Conservation (phyloP, 1,140 invertebrate genomes). For the Harlomillsia oculata region DNA sequence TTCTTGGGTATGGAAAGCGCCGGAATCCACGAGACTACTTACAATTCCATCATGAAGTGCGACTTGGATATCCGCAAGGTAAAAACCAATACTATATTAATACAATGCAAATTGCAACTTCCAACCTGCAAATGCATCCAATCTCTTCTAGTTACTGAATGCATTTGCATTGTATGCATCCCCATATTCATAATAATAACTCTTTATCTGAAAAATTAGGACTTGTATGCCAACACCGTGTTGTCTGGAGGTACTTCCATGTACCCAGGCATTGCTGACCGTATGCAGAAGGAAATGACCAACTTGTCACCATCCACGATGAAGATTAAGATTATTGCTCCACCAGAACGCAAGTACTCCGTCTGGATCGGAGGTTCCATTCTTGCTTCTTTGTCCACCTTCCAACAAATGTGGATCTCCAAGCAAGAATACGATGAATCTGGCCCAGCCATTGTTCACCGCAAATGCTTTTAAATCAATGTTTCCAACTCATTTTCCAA, state of each 20-base stretch:
- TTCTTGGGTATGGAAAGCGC: slow-evolving; percentile 73
- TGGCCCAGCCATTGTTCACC: slow-evolving; percentile 81
- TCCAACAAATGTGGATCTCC: slow-evolving; percentile 52
- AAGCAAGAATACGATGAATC: slow-evolving; percentile 61
- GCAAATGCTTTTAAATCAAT: slow-evolving; percentile 77
- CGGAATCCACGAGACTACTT: slow-evolving; percentile 73
- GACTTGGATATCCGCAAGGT: slow-evolving; percentile 73
- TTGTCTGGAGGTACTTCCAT: slow-evolving; percentile 93
- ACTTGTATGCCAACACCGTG: slow-evolving; percentile 91
- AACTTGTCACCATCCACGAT: slow-evolving; percentile 61
- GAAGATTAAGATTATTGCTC: slow-evolving; percentile 75
- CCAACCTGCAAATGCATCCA: no score
- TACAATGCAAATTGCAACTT: no score
- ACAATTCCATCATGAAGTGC: slow-evolving; percentile 85
- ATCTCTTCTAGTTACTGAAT: no score
- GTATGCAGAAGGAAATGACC: slow-evolving; percentile 69
- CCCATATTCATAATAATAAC: no score
- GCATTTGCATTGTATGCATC: no score
- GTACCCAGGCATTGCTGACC: slow-evolving; percentile 81
- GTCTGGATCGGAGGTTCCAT: slow-evolving; percentile 75
- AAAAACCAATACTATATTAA: no score
- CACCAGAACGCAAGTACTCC: slow-evolving; percentile 72
- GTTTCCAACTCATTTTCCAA: no score
- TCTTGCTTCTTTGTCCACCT: slow-evolving; percentile 71
- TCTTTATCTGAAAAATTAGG: slow-evolving; percentile 66